Percentiles rank a stretch among this genome's conserved stretches.
phyloP scores from a whole-genome alignment of 2,888 invertebrate genomes.

The Schizaphis graminum region DNA sequence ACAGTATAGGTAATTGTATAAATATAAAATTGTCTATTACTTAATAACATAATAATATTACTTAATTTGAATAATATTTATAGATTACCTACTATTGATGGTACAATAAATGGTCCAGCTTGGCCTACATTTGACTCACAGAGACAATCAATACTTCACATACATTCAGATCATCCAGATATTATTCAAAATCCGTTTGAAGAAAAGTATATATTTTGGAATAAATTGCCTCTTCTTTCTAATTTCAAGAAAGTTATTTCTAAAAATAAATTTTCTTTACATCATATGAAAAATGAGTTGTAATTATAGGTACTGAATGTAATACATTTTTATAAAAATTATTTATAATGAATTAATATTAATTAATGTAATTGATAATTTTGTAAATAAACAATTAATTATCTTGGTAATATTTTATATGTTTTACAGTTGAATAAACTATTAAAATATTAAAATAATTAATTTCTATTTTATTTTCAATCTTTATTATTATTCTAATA shows the following conservation, averaged over 20 bases:
- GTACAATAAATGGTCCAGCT: neutral
- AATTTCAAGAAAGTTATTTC: neutral
- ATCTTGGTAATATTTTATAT: neutral
- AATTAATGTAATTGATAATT: neutral
- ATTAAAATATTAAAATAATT: neutral
- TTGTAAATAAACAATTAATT: neutral
- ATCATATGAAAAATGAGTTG: neutral
- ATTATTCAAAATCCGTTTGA: constrained; percentile 17
- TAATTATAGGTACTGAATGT: neutral
- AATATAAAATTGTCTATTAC: neutral
- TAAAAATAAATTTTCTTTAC: neutral
- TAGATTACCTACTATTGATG: constrained; percentile 38
- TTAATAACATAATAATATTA: neutral
- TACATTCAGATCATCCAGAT: neutral
- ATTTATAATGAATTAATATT: neutral
- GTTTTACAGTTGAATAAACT: neutral
- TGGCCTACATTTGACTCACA: constrained; percentile 29
- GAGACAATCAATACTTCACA: neutral
- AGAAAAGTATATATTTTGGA: constrained; percentile 25
- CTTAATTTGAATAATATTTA: neutral
- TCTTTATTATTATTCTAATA: neutral
- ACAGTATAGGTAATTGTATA: neutral
- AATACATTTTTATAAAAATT: neutral
- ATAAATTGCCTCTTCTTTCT: constrained; percentile 22
- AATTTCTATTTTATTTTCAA: neutral